A percentile compares a stretch with the other conserved stretches of the same genome.
These are phyloP conservation scores for Temnothorax unifasciatus DNA, from an alignment of 2,888 invertebrate species.

Conservation along the genomic window DNA sequence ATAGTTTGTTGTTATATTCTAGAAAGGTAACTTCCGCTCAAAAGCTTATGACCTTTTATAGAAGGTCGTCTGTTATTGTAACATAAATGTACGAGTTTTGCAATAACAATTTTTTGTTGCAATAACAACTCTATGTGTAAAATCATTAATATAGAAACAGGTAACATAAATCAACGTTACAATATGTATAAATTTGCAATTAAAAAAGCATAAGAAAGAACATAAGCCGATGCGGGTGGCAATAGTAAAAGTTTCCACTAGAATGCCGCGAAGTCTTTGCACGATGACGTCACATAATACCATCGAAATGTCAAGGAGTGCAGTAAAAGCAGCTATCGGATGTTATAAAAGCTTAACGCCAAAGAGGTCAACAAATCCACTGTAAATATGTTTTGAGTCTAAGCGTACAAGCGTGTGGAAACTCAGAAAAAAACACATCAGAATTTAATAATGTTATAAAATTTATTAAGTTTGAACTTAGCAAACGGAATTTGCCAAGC, in stretches of 20 bases:
- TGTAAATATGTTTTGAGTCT: slow-evolving; percentile 1
- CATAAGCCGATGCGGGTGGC: not conserved
- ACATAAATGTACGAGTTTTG: slow-evolving; percentile 6
- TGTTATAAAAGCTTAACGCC: slow-evolving; percentile 5
- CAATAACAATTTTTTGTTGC: slow-evolving; percentile 13
- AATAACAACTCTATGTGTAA: not conserved
- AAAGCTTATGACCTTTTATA: not conserved
- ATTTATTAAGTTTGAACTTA: not conserved
- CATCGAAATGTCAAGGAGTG: slow-evolving; percentile 60
- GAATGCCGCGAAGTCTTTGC: slow-evolving; percentile 39
- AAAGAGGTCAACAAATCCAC: not conserved
- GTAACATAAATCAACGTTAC: not conserved
- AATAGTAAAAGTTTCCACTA: slow-evolving; percentile 29
- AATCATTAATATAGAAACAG: not conserved
- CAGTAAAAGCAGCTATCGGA: slow-evolving; percentile 12
- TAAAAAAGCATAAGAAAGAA: not conserved
- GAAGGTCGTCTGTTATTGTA: slow-evolving; percentile 14
- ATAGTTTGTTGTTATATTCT: not conserved
- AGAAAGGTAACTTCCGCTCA: not conserved
- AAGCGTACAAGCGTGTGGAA: not conserved
- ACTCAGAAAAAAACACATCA: not conserved
- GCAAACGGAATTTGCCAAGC: not conserved
- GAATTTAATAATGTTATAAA: not conserved
- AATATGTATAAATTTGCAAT: not conserved
- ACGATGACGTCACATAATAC: slow-evolving; percentile 28